These are phyloP conservation scores for Drosophila erecta DNA, from an alignment of 1,140 invertebrate species.

Conservation along the genomic window DNA sequence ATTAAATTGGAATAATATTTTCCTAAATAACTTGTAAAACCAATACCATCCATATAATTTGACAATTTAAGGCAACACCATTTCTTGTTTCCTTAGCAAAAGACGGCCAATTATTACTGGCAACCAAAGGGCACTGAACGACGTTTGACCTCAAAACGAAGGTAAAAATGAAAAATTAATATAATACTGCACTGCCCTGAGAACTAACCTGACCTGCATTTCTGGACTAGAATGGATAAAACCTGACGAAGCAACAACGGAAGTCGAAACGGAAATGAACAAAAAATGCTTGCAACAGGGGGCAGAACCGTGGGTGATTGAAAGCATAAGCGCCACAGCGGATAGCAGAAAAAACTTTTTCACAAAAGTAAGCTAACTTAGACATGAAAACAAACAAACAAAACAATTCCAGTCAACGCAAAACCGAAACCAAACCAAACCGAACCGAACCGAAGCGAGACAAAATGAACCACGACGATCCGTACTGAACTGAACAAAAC, in stretches of 20 bases:
- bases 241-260: slow-evolving; percentile 50
- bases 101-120: slow-evolving; percentile 34
- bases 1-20: neutral
- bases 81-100: neutral
- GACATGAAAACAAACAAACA: slow-evolving; percentile 68
- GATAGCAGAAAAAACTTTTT: slow-evolving; percentile 51
- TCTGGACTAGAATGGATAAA: slow-evolving; percentile 36
- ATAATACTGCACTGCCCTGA: slow-evolving; percentile 44
- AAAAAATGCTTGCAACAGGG: slow-evolving; percentile 53
- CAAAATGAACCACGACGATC: too few species aligned
- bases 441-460: neutral
- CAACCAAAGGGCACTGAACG: slow-evolving; percentile 22
- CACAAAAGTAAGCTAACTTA: slow-evolving; percentile 69
- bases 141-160: slow-evolving; percentile 36
- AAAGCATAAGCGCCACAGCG: slow-evolving; percentile 53
- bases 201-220: slow-evolving; percentile 68
- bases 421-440: slow-evolving; percentile 35
- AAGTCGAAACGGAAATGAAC: slow-evolving; percentile 69
- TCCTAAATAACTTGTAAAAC: neutral
- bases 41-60: neutral
- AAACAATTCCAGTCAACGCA: slow-evolving; percentile 51
- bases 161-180: slow-evolving; percentile 51
- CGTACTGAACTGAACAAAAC: slow-evolving; percentile 17
- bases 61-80: too few species aligned
- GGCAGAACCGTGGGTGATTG: slow-evolving; percentile 38